phyloP scores from a whole-genome alignment of 2,797 vertebrate species.

The Nannoperca australis region DNA sequence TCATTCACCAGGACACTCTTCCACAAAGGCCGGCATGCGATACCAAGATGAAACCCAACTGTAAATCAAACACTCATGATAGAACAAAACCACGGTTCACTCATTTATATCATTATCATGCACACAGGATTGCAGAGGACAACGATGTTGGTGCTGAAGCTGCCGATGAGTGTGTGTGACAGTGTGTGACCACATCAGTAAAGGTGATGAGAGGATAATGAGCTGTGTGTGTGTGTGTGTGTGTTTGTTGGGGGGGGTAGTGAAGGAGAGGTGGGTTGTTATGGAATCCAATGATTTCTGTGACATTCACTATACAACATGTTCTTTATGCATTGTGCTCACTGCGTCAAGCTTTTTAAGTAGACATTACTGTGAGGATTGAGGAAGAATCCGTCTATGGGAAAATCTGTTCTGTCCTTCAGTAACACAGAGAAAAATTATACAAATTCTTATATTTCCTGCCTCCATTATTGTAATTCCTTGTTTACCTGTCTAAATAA shows the following conservation, averaged over 20 bases:
- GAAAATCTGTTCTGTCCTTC: background rate
- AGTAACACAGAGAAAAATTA: too few species aligned
- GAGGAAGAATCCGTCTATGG: background rate
- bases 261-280: background rate
- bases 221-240: conserved; percentile 21
- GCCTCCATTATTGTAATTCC: too few species aligned
- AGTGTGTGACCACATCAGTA: conserved; percentile 54
- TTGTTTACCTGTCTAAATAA: too few species aligned
- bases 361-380: conserved; percentile 1
- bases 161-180: conserved; percentile 50
- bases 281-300: conserved; percentile 2
- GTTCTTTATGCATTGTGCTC: conserved; percentile 1
- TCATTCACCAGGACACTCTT: conserved; percentile 61
- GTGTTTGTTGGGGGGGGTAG: background rate
- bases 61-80: conserved; percentile 39
- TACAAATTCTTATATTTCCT: too few species aligned
- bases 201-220: conserved; percentile 67
- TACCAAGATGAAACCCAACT: conserved; percentile 10
- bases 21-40: conserved; percentile 5
- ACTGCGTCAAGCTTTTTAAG: background rate
- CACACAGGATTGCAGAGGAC: conserved; percentile 2
- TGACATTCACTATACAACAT: background rate
- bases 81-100: conserved; percentile 47
- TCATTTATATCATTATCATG: conserved; percentile 17
- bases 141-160: conserved; percentile 22